Conservation (phyloP, 2,113 vertebrate genomes). For the Epinephelus cyanopodus region DNA sequence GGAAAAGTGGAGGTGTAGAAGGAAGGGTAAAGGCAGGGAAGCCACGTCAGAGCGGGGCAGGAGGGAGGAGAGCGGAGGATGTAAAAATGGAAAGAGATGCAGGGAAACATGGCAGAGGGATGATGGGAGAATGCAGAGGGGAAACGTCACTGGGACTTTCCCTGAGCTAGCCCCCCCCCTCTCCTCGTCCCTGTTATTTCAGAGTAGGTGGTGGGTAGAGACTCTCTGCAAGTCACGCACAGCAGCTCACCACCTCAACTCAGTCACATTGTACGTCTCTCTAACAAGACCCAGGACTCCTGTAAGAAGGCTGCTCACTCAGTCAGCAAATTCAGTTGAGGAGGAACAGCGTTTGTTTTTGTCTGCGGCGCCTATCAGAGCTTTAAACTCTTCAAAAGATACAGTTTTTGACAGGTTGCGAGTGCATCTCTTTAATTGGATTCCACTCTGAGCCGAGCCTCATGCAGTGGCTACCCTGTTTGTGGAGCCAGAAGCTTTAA, state of each 20-base stretch:
- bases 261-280: constrained; percentile 28
- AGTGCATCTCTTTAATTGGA: constrained; percentile 43
- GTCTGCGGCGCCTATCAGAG: neutral
- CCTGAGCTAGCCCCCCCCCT: constrained; percentile 19
- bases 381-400: constrained; percentile 15
- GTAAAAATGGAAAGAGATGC: constrained; percentile 35
- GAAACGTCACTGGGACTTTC: constrained; percentile 74
- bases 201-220: constrained; percentile 57
- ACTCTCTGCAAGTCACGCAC: constrained; percentile 55
- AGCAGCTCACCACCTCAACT: constrained; percentile 50
- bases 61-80: constrained; percentile 4
- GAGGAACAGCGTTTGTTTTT: constrained; percentile 12
- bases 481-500: constrained; percentile 20
- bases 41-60: constrained; percentile 9
- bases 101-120: constrained; percentile 42
- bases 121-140: constrained; percentile 43
- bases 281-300: constrained; percentile 43
- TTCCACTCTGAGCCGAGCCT: constrained; percentile 22
- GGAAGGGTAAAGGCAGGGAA: constrained; percentile 10
- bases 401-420: constrained; percentile 10
- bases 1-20: constrained; percentile 8
- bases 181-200: constrained; percentile 33
- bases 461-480: neutral
- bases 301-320: constrained; percentile 19
- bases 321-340: constrained; percentile 16